Percentiles rank a stretch among this genome's conserved stretches.
These are phyloP conservation scores for Crenichthys baileyi DNA, from an alignment of 2,797 vertebrate genomes.

Conservation along the genomic window DNA sequence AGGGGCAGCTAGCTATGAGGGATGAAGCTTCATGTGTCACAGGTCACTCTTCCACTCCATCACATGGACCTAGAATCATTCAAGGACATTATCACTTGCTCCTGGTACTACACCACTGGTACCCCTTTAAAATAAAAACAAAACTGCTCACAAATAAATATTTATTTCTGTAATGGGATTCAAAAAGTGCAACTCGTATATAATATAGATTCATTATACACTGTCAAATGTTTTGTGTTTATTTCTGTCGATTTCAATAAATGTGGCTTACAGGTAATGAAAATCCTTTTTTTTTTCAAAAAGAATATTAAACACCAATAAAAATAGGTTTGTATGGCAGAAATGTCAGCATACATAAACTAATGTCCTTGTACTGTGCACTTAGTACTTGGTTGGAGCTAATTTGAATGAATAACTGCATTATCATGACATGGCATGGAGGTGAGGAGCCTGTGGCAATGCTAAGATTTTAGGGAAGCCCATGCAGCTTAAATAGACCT, in stretches of 20 bases:
- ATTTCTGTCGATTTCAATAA: neutral
- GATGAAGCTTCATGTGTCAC: slow-evolving; percentile 72
- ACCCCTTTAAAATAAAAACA: slow-evolving; percentile 15
- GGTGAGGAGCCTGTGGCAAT: neutral
- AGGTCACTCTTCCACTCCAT: slow-evolving; percentile 73
- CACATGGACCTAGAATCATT: slow-evolving; percentile 64
- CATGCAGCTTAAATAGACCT: neutral
- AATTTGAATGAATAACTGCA: neutral
- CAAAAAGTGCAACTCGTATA: neutral
- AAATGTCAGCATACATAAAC: neutral
- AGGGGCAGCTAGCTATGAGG: slow-evolving; percentile 68
- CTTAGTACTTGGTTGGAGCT: neutral
- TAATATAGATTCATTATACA: neutral
- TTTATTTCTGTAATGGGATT: neutral
- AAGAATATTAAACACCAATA: neutral
- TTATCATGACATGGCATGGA: neutral
- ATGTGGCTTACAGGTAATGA: neutral
- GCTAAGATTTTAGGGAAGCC: neutral
- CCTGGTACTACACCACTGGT: slow-evolving; percentile 23
- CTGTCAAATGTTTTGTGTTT: neutral
- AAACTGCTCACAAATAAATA: neutral
- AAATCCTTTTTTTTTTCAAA: neutral
- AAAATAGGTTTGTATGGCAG: neutral
- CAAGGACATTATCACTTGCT: slow-evolving; percentile 71
- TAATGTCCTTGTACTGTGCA: neutral